Base-by-base conservation (phyloP, 2,797 vertebrate species). In the Melanotaenia pygmaea region DNA sequence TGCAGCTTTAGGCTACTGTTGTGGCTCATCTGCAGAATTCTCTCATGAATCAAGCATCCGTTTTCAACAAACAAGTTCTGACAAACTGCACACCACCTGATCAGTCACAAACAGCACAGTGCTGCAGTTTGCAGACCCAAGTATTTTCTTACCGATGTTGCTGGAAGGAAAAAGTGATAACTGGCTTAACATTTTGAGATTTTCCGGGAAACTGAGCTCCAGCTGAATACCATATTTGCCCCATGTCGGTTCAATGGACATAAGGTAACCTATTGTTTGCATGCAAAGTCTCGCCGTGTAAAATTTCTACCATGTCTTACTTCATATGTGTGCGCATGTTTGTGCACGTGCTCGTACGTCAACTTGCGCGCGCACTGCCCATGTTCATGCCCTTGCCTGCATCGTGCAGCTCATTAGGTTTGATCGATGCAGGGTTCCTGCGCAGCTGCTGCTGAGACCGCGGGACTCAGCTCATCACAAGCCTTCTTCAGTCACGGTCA, bases 391-490 rank as follows among this genome's bases (percentile, higher is more conserved):
- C 56, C 60, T 65, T 8, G 84, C 50, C 76, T 82, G 78, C 56
- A 76, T 85, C 79, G 83, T 83, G 88, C 84, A 38, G 74, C 82
- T 89, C 72, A 32, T 77, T 86, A 67, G 79, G 79, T 81, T 82
- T 77, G 79, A 85, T 85, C 72, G 81, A 56, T 2, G 74, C 67
- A 20, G 73, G 43, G 73, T 66, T 83, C 57, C 68, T 79, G 73
- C 70, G 63, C 61, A 72, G 35, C 67, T 69, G 63, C 32, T 77
- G 54, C 45, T 69, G 71, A 18, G 22, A 73, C 63, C 61, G 58
- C 26, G 11, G 43, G 56, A 8, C 26, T 47, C 68, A 67, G 22
- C 65, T 43, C 80, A 30, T 63, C 60, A 73, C 72, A 30, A 67
- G 61, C 69, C 32, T 50, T 45, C 63, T 70, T 59, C 67, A 67